Base-by-base conservation (phyloP, 2,888 invertebrate genomes). In the Eristalinus sepulchralis region DNA sequence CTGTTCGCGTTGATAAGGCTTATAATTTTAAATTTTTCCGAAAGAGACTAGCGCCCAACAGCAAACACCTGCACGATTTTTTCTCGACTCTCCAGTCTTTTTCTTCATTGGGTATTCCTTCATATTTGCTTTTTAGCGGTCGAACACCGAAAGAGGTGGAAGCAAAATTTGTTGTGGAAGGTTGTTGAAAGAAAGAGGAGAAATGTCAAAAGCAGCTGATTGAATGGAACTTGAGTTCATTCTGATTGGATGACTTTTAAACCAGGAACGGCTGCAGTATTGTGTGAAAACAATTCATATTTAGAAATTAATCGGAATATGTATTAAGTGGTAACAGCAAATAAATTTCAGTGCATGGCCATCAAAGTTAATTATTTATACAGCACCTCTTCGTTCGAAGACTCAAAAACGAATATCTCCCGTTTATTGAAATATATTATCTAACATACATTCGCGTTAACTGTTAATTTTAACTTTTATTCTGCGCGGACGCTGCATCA, bases 31-130 rank as follows among this genome's bases (percentile, higher is more conserved):
- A n/a, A n/a, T 39, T 33, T 57, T 63, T 53, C 33, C 17, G 39
- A 62, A n/a, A 79, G 68, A 63, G 39, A 81, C 53, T 66, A 75
- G 75, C 79, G 79, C 83, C 79, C 31, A 33, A 17, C 66, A 59
- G 80, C 80, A 76, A 70, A 82, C 85, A 81, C 81, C 81, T 85
- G 85, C 85, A 85, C 81, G 85, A 85, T 77, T 85, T 82, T 85
- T 85, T 85, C 81, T 81, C 77, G 84, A 81, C 72, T 85, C 81
- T 81, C 17, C 80, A 81, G 62, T 68, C 81, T 63, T 59, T 67
- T 72, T 57, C 39, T 60, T 73, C 20, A 3, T 73, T 36, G 39
- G 20, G 55, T 27, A 59, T 73, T 79, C 67, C 22, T 76, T 62
- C 8, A 39, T 22, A 68, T 77, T 62, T 71, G 31, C 34, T 53